phyloP scores from a whole-genome alignment of 2,888 invertebrate species.

The Erynnis tages region DNA sequence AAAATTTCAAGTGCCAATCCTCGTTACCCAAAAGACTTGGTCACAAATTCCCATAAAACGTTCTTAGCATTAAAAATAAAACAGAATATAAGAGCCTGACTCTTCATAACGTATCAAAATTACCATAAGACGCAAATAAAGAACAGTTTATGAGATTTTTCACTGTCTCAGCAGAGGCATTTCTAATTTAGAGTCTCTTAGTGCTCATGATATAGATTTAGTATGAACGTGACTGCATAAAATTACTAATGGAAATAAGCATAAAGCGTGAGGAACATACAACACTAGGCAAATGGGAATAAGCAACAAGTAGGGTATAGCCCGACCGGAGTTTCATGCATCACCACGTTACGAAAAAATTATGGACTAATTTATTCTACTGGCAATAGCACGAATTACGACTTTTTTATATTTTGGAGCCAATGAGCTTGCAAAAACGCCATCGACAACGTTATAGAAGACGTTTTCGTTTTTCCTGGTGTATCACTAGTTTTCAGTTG shows the following conservation, averaged over 20 bases:
- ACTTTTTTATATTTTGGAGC: too few relatives aligned
- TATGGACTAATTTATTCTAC: too few relatives aligned
- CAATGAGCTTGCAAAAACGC: too few relatives aligned
- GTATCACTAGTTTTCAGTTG: too few relatives aligned
- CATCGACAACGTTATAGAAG: too few relatives aligned
- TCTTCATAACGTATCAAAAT: constrained; percentile 20
- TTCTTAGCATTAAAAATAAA: constrained; percentile 4
- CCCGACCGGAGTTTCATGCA: too few relatives aligned
- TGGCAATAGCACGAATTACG: too few relatives aligned
- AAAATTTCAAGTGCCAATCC: constrained; percentile 6
- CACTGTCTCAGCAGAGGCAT: constrained; percentile 13
- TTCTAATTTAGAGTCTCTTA: constrained; percentile 14
- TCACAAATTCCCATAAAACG: constrained; percentile 14
- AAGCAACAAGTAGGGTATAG: too few relatives aligned
- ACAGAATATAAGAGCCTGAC: constrained; percentile 4
- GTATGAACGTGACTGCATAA: constrained; percentile 15
- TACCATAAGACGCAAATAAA: constrained; percentile 24
- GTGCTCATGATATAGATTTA: constrained; percentile 8
- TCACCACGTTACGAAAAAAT: too few relatives aligned
- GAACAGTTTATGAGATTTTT: constrained; percentile 18
- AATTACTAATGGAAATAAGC: constrained; percentile 27
- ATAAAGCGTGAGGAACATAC: too few relatives aligned
- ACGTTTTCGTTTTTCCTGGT: too few relatives aligned
- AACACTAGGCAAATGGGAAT: too few relatives aligned
- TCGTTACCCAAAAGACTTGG: constrained; percentile 5